phyloP scores from a whole-genome alignment of 92 coral and sea anemone genomes.

The Palythoa grandis region DNA sequence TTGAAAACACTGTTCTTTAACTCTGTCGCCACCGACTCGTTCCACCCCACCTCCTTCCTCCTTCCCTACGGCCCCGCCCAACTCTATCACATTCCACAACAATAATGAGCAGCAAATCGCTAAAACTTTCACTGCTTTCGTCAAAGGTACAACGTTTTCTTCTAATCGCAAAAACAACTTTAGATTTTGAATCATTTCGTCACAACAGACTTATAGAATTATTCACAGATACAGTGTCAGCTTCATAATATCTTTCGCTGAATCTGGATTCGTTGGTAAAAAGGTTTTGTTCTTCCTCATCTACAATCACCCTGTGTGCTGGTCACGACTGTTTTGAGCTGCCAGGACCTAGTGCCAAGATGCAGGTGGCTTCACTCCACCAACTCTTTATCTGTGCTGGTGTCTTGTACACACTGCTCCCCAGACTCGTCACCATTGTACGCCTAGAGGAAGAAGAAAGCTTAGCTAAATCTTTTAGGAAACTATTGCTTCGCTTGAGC shows the following conservation, averaged over 20 bases:
- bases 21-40: not conserved
- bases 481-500: no score
- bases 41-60: no score
- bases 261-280: not conserved
- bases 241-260: not conserved
- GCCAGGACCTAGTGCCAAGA: not conserved
- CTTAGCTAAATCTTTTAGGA: no score
- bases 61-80: not conserved
- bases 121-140: not conserved
- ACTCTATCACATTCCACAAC: not conserved
- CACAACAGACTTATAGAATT: not conserved
- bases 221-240: not conserved
- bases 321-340: not conserved
- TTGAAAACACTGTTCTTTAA: not conserved
- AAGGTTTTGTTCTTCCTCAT: not conserved
- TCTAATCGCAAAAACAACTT: not conserved
- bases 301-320: not conserved
- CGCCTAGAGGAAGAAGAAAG: not conserved
- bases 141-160: not conserved
- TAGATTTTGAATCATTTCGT: not conserved
- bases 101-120: not conserved
- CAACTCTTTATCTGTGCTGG: constrained; percentile 8
- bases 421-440: constrained; percentile 17
- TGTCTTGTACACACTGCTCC: constrained; percentile 18
- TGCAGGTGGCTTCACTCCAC: not conserved